Evolutionary conservation across 2,888 invertebrate species (phyloP), one percentile per base, ranked within the genome.

Genomic region (Atethmia centrago): DNA sequence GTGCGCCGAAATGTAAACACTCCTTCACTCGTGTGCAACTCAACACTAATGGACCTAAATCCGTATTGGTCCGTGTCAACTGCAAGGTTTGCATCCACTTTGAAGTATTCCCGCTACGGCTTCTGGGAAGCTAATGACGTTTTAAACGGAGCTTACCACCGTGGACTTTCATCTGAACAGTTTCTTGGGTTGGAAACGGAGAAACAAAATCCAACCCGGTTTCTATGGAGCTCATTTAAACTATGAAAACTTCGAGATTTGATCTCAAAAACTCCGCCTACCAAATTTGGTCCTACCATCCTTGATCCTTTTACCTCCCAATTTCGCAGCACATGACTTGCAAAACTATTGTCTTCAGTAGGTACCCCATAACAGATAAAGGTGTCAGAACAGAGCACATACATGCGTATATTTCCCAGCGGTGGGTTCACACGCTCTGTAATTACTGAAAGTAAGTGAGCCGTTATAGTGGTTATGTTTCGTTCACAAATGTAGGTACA

Each of bases 1-100:
- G 94, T 94, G 94, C 95, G 94, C 95, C 93, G 93, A 86, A 79
- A 80, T 79, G 87, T 87, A 88, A 87, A 87, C 88, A 88, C 84
- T 74, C 64, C 74, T 75, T 74, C 77, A 73, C 72, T 67, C 85
- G 81, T 76, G 77, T 85, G 80, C 85, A 68, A 59, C 71, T 64
- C 84, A 80, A 83, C 83, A 87, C 83, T 83, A 77, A 87, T 78
- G 76, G 75, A 79, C 76, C 86, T 83, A 79, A 85, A 80, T 87
- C 72, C 82, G 82, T 74, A 82, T 82, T 82, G 82, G 82, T 82
- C 82, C 82, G 59, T 53, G 67, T 55, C 82, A 76, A 71, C 68
- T 82, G 82, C 82, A 82, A 63, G 63, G 55, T 82, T 69, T 82
- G 82, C 82, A 76, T n/a, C 56, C 58, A 40, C 65, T 81, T 81